phyloP scores from a whole-genome alignment of 2,888 invertebrate species.

The Baccha elongata region DNA sequence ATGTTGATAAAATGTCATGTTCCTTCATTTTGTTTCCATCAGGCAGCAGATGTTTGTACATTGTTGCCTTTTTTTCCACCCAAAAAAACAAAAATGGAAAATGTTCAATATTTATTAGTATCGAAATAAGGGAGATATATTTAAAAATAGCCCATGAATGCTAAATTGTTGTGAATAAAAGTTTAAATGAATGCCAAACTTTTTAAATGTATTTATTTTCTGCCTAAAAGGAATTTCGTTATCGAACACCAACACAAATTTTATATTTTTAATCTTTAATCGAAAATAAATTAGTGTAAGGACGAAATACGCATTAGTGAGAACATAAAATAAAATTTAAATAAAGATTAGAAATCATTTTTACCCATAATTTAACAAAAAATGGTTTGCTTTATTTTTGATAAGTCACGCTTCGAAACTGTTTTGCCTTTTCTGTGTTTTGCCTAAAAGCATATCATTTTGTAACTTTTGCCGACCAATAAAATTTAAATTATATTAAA shows the following conservation, averaged over 20 bases:
- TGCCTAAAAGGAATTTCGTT: neutral
- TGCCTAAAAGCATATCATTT: too few relatives aligned
- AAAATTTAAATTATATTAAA: too few relatives aligned
- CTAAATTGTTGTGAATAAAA: neutral
- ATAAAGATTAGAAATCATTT: too few relatives aligned
- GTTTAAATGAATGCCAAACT: too few relatives aligned
- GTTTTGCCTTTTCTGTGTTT: too few relatives aligned
- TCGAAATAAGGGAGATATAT: neutral
- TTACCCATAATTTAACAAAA: too few relatives aligned
- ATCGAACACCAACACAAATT: neutral
- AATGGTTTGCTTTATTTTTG: too few relatives aligned
- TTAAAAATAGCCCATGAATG: neutral
- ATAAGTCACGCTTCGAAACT: too few relatives aligned
- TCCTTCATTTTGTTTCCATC: slow-evolving; percentile 6
- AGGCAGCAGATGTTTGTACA: neutral
- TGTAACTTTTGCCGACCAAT: too few relatives aligned
- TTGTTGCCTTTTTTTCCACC: too few relatives aligned
- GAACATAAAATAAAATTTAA: too few relatives aligned
- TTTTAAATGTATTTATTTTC: neutral
- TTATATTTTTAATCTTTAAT: neutral
- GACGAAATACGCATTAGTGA: too few relatives aligned
- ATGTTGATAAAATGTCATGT: slow-evolving; percentile 6
- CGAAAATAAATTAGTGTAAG: neutral
- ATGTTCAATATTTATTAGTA: neutral
- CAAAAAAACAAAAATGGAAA: neutral